Percentiles rank a stretch among this genome's conserved stretches.
Conservation (phyloP, 2,113 vertebrate genomes). For the Colistium nudipinnis region DNA sequence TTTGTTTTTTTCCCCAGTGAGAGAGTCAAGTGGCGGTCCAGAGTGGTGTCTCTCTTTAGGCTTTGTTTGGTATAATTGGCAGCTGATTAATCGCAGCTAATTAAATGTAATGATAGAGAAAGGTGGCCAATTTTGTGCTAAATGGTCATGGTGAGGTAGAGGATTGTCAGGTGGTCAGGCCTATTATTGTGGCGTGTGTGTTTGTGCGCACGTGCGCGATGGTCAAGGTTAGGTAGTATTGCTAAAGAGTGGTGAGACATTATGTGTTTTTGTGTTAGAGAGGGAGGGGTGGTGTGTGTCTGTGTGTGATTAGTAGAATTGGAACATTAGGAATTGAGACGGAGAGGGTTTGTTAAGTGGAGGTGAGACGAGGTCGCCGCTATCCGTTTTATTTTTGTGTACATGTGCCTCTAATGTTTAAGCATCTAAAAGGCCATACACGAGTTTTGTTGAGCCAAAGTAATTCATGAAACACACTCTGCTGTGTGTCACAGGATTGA, state of each 20-base stretch:
- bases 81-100: constrained; percentile 85
- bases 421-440: constrained; percentile 22
- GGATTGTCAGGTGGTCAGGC: constrained; percentile 71
- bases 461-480: not conserved
- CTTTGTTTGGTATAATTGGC: constrained; percentile 84
- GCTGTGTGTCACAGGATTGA: constrained; percentile 37
- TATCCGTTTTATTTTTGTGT: constrained; percentile 35
- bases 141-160: constrained; percentile 75
- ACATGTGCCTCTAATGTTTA: constrained; percentile 24
- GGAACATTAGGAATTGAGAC: constrained; percentile 75
- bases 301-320: constrained; percentile 69
- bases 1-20: constrained; percentile 25
- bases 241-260: constrained; percentile 72
- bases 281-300: constrained; percentile 22
- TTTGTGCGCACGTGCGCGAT: constrained; percentile 57
- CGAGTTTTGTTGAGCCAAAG: constrained; percentile 7
- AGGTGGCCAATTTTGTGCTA: constrained; percentile 79
- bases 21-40: constrained; percentile 71
- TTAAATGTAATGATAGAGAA: constrained; percentile 85
- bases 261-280: constrained; percentile 67
- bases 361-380: constrained; percentile 50
- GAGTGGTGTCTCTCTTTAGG: constrained; percentile 77
- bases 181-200: constrained; percentile 59
- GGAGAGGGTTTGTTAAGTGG: constrained; percentile 69
- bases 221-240: constrained; percentile 79